phyloP scores from a whole-genome alignment of 2,888 invertebrate genomes.

The Electrophaes corylata region DNA sequence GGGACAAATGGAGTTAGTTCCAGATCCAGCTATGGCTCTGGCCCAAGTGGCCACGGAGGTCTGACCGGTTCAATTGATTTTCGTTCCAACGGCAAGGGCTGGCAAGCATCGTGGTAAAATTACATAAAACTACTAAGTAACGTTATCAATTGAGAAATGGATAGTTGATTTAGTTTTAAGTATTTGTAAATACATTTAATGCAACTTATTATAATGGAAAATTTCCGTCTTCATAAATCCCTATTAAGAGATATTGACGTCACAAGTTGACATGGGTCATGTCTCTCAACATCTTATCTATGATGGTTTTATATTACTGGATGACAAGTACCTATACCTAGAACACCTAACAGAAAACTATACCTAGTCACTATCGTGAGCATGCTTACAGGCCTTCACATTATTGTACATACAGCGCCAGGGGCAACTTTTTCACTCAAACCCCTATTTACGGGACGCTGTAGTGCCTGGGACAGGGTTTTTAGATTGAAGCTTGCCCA shows the following conservation, averaged over 20 bases:
- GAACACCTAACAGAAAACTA: neutral
- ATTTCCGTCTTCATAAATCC: neutral
- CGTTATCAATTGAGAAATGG: constrained; percentile 4
- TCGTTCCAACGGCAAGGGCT: constrained; percentile 21
- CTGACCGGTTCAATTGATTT: constrained; percentile 20
- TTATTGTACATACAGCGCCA: too few species aligned
- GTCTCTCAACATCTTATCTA: neutral
- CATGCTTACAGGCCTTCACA: neutral
- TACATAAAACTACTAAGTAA: neutral
- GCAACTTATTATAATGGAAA: neutral
- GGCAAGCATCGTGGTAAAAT: constrained; percentile 27
- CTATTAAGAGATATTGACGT: too few species aligned
- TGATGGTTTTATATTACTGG: neutral
- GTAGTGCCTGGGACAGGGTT: too few species aligned
- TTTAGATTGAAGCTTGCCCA: too few species aligned
- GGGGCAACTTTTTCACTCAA: too few species aligned
- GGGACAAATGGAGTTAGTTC: neutral
- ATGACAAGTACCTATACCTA: too few species aligned
- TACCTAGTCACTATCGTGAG: neutral
- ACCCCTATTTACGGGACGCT: too few species aligned
- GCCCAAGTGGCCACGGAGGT: constrained; percentile 5
- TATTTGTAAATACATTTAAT: neutral
- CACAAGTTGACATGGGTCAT: neutral
- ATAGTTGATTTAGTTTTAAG: constrained; percentile 4
- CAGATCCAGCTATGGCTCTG: neutral